Percentiles rank a stretch among this genome's conserved stretches.
These are phyloP conservation scores for Pycnomerus fuliginosus DNA, from an alignment of 2,888 invertebrate genomes.

Conservation along the genomic window DNA sequence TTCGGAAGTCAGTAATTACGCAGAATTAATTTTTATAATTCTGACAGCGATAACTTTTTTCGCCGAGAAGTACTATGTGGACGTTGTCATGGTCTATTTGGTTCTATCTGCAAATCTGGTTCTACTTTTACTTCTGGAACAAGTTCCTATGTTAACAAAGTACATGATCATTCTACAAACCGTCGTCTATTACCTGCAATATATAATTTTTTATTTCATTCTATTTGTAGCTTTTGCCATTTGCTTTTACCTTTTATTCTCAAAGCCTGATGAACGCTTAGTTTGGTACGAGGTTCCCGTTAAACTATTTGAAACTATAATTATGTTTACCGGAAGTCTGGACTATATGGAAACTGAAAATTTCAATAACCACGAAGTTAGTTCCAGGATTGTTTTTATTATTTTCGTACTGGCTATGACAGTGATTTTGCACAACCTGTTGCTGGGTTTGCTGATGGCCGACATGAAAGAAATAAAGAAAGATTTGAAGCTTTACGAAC, in stretches of 20 bases:
- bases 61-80: background rate
- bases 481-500: slow-evolving; percentile 29
- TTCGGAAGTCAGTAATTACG: slow-evolving; percentile 27
- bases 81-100: slow-evolving; percentile 26
- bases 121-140: slow-evolving; percentile 30
- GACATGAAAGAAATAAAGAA: slow-evolving; percentile 36
- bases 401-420: slow-evolving; percentile 38
- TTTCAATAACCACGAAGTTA: slow-evolving; percentile 24
- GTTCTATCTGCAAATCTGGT: slow-evolving; percentile 30
- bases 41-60: background rate
- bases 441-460: slow-evolving; percentile 37
- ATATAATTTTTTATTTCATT: slow-evolving; percentile 35
- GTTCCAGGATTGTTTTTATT: slow-evolving; percentile 32
- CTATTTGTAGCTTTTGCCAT: slow-evolving; percentile 37
- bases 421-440: slow-evolving; percentile 37
- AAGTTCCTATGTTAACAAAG: slow-evolving; percentile 33
- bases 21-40: slow-evolving; percentile 25
- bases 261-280: slow-evolving; percentile 7
- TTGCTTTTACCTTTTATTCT: slow-evolving; percentile 34
- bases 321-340: slow-evolving; percentile 36
- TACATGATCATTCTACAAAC: slow-evolving; percentile 36
- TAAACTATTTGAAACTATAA: slow-evolving; percentile 32
- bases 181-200: slow-evolving; percentile 33
- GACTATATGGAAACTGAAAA: slow-evolving; percentile 28
- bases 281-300: slow-evolving; percentile 19